phyloP scores from a whole-genome alignment of 2,797 vertebrate genomes.

The Cuculus canorus region DNA sequence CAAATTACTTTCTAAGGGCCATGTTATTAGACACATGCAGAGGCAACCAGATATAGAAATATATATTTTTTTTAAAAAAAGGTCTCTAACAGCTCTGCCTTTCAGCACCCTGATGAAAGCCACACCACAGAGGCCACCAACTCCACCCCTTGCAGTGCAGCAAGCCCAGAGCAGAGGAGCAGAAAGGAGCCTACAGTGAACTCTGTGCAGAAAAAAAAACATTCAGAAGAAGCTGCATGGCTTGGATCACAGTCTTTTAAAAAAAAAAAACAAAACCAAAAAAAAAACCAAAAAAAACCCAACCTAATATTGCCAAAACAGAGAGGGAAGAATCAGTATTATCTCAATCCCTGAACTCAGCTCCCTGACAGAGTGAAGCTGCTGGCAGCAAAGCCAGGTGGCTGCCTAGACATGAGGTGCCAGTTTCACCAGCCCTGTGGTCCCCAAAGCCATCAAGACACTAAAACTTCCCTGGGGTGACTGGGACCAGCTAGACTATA shows the following conservation, averaged over 20 bases:
- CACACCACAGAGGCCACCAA: neutral
- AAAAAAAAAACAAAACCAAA: too few species aligned
- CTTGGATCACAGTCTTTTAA: fast-evolving
- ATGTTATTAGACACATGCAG: slow-evolving; percentile 39
- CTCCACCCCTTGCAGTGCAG: neutral
- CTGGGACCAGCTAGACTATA: neutral
- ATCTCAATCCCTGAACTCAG: too few species aligned
- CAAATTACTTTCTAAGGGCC: slow-evolving; percentile 69
- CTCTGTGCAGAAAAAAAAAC: fast-evolving
- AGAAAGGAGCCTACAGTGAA: neutral
- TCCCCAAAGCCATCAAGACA: neutral
- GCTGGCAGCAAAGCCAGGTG: neutral
- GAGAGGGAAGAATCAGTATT: neutral
- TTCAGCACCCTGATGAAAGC: neutral
- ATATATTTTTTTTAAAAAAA: neutral
- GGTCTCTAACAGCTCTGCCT: neutral
- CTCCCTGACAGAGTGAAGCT: neutral
- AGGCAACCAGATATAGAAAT: neutral
- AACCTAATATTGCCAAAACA: too few species aligned
- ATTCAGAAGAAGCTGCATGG: neutral
- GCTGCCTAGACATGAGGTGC: neutral
- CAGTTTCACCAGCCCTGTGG: fast-evolving
- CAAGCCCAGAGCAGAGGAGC: neutral
- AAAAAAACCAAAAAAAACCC: too few species aligned
- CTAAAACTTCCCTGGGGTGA: neutral